Conservation (phyloP, 2,888 invertebrate species). For the Plagiodera versicolora region DNA sequence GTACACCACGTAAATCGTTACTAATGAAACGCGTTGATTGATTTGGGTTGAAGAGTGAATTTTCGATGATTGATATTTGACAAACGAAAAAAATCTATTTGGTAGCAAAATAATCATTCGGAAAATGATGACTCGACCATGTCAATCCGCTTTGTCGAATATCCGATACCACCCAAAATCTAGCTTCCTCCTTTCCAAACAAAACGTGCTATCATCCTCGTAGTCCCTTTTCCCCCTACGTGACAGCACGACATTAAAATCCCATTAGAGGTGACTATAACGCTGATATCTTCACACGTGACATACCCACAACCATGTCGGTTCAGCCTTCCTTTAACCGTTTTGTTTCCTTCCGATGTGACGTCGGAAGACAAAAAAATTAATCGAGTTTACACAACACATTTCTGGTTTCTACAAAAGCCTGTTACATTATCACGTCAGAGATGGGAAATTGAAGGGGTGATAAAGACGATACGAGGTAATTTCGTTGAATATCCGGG, state of each 20-base stretch:
- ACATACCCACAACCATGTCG: neutral
- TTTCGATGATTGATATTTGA: no score
- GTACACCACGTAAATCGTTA: no score
- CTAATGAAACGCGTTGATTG: no score
- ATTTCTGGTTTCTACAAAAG: neutral
- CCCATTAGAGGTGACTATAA: constrained; percentile 10
- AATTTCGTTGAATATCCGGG: no score
- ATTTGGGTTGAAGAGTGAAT: neutral
- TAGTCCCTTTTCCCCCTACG: neutral
- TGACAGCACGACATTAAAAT: constrained; percentile 6
- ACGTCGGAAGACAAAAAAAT: neutral
- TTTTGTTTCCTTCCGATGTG: constrained; percentile 2
- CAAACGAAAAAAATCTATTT: no score
- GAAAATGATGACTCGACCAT: neutral
- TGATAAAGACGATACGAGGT: no score
- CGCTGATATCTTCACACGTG: constrained; percentile 4
- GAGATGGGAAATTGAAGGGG: neutral
- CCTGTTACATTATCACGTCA: neutral
- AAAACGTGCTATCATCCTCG: neutral
- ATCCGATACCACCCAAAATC: neutral
- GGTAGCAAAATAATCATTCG: no score
- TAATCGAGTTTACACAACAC: neutral
- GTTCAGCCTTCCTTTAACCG: neutral
- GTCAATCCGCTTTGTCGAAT: neutral
- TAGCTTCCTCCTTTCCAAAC: neutral